Evolutionary conservation across 2,113 vertebrate genomes (phyloP).

Genomic region (Morone saxatilis): DNA sequence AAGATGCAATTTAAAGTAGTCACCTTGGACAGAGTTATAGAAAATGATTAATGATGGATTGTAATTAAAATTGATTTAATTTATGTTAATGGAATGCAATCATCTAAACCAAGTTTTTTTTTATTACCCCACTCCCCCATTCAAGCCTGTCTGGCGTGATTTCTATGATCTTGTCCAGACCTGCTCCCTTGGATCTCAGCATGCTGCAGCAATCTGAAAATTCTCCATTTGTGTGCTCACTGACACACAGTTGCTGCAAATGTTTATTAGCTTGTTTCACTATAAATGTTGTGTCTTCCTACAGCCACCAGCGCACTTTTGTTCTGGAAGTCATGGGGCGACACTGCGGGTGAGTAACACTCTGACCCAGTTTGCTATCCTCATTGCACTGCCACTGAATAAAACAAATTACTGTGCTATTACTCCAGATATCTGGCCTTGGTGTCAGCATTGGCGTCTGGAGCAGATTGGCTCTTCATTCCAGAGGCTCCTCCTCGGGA

Average conservation of each 20-base stretch:
- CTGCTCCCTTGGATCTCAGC: conserved; percentile 4
- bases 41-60: too few species aligned
- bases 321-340: conserved; percentile 98
- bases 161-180: conserved; percentile 39
- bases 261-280: background rate
- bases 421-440: conserved; percentile 77
- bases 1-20: background rate
- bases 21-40: background rate
- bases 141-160: background rate
- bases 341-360: conserved; percentile 92
- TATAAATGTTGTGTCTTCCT: conserved; percentile 1
- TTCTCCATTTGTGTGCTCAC: background rate
- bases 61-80: background rate
- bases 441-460: conserved; percentile 93
- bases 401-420: background rate
- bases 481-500: conserved; percentile 92
- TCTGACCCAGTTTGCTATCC: background rate
- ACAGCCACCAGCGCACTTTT: conserved; percentile 95
- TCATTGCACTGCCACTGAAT: background rate
- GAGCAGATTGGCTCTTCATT: conserved; percentile 97
- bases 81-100: conserved; percentile 7
- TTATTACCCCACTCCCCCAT: background rate
- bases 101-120: background rate
- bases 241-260: background rate
- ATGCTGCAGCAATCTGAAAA: background rate